These are phyloP conservation scores for Artibeus jamaicensis DNA, from an alignment of 2,797 vertebrate genomes.

Conservation along the genomic window DNA sequence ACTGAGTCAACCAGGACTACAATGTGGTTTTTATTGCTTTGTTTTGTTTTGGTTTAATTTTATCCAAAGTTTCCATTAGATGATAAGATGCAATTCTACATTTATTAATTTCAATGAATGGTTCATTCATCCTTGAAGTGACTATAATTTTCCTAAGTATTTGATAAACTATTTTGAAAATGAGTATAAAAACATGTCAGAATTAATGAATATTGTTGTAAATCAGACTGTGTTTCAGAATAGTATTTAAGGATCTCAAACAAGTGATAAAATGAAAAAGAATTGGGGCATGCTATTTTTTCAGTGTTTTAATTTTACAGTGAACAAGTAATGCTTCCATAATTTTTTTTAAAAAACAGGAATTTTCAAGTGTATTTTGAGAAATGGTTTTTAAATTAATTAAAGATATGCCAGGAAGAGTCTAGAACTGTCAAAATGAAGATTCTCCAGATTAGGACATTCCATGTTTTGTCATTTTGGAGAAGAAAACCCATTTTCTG, in stretches of 20 bases:
- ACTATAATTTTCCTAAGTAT: not conserved
- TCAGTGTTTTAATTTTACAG: not conserved
- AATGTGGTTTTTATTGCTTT: not conserved
- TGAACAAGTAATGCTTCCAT: not conserved
- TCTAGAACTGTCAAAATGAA: not conserved
- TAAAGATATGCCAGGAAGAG: not conserved
- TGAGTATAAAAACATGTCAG: not conserved
- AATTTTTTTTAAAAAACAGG: not conserved
- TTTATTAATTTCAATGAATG: constrained; percentile 23
- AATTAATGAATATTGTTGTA: not conserved
- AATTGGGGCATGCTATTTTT: not conserved
- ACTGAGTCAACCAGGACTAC: too few relatives aligned
- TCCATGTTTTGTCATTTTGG: not conserved
- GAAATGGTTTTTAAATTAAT: constrained; percentile 17
- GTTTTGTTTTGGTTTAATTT: constrained; percentile 45
- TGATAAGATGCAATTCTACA: not conserved
- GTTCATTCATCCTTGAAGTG: not conserved
- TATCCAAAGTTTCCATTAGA: not conserved
- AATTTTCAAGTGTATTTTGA: not conserved
- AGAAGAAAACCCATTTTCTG: not conserved
- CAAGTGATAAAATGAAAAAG: not conserved
- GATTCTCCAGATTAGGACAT: not conserved
- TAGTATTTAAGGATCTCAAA: not conserved
- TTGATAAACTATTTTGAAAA: constrained; percentile 4
- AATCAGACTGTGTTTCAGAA: not conserved